These are phyloP conservation scores for Smithornis capensis DNA, from an alignment of 2,113 vertebrate species.

Conservation along the genomic window DNA sequence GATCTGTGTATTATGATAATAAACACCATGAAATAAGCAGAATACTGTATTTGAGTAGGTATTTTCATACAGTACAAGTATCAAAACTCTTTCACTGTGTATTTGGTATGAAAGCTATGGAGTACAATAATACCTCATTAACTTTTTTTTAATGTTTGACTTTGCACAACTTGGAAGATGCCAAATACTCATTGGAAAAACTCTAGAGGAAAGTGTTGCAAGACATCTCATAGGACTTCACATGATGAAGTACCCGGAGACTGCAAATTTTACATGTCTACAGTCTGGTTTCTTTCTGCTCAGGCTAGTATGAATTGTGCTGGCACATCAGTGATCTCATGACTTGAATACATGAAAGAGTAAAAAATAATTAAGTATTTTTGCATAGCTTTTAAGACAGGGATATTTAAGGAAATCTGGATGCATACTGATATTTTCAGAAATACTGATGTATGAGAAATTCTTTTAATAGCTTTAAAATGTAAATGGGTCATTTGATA, in stretches of 20 bases:
- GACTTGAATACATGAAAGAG: background rate
- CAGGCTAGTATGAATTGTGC: background rate
- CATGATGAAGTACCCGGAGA: rapidly evolving
- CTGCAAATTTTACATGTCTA: background rate
- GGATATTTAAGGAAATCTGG: background rate
- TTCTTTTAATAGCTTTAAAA: background rate
- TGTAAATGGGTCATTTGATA: background rate
- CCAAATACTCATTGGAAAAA: background rate
- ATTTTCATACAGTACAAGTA: background rate
- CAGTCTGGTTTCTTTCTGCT: background rate
- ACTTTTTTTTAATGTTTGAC: background rate
- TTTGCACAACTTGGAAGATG: background rate
- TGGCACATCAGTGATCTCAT: background rate
- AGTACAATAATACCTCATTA: background rate
- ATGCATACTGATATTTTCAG: background rate
- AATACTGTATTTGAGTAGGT: background rate
- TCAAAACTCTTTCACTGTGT: background rate
- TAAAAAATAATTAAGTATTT: background rate
- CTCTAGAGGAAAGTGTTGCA: background rate
- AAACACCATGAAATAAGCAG: background rate
- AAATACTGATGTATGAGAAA: background rate
- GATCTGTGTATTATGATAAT: background rate
- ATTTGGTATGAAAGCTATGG: background rate
- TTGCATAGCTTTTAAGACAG: background rate
- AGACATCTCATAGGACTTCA: background rate